Base-by-base conservation (phyloP, 2,797 vertebrate species). In the Esox masquinongy region DNA sequence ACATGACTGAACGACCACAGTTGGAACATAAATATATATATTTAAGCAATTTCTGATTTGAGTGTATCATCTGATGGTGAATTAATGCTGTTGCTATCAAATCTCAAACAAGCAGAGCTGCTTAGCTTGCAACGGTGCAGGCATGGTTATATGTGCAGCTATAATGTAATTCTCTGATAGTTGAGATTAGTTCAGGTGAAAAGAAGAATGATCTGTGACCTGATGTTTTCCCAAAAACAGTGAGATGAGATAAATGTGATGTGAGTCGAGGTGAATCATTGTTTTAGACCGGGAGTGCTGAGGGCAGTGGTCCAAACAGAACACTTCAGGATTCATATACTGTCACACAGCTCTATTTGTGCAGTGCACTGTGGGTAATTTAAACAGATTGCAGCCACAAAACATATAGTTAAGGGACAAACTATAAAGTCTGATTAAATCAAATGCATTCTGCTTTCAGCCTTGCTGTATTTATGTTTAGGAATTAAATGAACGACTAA, bases 221-320 rank as follows among this genome's bases (percentile, higher is more conserved):
- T 17, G 31, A 11, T 17, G 31, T 74, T 74, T 66, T 43, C 39
- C 39, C 73, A 67, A 66, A 61, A 67, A 66, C 73, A 50, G 39
- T 36, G 64, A 9, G 43, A 70, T 63, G 34, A n/a, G 5, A 78
- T 67, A 16, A 72, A 68, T 72, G 72, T 47, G 50, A 22, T 61
- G 68, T 72, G 29, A 17, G 70, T 12, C 19, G 53, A 56, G 68
- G 56, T 80, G 75, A 82, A 80, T 74, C 70, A 78, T 80, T 77
- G 75, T 70, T 76, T 79, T 75, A 61, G 71, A 68, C 64, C 67
- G 19, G 6, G 66, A 75, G 78, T 71, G 59, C 36, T 78, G 74
- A 71, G 49, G 31, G 70, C 72, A 74, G 47, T 47, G 29, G 68
- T 59, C 75, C 76, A 76, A 74, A 79, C 68, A 68, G 74, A 59